Percentiles rank a stretch among this genome's conserved stretches.
These are phyloP conservation scores for Lytechinus variegatus DNA, from an alignment of 35 echinoderm and acorn worm species.

Conservation along the genomic window DNA sequence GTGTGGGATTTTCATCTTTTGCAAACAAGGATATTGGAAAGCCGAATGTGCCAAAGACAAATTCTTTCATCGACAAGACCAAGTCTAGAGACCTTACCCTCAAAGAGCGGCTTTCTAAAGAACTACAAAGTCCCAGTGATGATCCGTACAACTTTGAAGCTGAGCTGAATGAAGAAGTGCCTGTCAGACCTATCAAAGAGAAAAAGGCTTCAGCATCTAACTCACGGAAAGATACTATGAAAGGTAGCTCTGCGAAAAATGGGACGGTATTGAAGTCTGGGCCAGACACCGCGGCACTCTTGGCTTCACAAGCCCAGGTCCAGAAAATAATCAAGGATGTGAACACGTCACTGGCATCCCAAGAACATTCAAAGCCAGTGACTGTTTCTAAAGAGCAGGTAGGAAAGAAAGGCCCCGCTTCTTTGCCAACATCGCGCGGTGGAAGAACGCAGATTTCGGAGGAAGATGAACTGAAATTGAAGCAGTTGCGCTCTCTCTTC, in stretches of 20 bases:
- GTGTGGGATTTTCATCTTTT: background rate
- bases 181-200: background rate
- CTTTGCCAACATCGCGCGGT: background rate
- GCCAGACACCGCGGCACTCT: background rate
- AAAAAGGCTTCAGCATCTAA: background rate
- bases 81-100: slow-evolving; percentile 11
- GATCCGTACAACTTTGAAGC: slow-evolving; percentile 23
- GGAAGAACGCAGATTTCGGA: background rate
- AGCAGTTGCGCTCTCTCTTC: background rate
- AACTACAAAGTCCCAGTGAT: background rate
- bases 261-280: background rate
- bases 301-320: slow-evolving; percentile 29
- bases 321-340: slow-evolving; percentile 36
- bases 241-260: background rate
- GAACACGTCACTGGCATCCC: slow-evolving; percentile 13
- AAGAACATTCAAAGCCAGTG: background rate
- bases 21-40: background rate
- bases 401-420: background rate
- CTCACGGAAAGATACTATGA: background rate
- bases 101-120: background rate
- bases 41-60: background rate
- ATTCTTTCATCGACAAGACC: background rate
- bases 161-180: background rate
- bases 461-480: slow-evolving; percentile 6
- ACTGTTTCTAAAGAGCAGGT: background rate